Evolutionary conservation across 2,113 vertebrate species (phyloP).

Genomic region (Accipiter virgatus): DNA sequence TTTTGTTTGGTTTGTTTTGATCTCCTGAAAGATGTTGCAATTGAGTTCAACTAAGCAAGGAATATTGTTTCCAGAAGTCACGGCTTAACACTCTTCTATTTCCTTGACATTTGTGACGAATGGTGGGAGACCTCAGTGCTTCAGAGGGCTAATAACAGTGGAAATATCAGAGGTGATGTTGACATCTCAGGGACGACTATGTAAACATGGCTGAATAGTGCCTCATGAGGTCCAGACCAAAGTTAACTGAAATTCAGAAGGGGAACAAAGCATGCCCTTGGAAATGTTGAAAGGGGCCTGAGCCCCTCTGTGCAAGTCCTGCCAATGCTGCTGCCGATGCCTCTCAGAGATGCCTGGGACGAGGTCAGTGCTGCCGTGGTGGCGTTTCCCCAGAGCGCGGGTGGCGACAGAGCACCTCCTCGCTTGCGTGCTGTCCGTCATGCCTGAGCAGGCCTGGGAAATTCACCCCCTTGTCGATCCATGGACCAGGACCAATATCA

Average conservation of each 20-base stretch:
- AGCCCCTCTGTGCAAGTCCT: neutral
- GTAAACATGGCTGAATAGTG: neutral
- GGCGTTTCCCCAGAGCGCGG: neutral
- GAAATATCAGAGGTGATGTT: neutral
- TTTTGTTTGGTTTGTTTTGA: neutral
- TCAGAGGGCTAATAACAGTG: neutral
- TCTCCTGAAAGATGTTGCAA: neutral
- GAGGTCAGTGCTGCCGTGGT: rapidly evolving
- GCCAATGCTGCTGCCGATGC: neutral
- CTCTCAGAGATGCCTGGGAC: neutral
- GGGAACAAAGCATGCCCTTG: neutral
- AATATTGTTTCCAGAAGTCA: neutral
- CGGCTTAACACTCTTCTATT: neutral
- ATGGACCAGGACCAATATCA: neutral
- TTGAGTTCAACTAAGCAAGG: neutral
- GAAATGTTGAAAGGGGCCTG: neutral
- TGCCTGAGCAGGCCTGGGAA: neutral
- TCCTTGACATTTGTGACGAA: neutral
- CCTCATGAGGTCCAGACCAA: neutral
- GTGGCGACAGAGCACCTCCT: neutral
- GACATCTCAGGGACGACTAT: neutral
- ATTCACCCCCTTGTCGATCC: neutral
- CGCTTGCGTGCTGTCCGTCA: rapidly evolving
- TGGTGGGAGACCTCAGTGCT: neutral
- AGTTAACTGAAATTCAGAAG: neutral